phyloP scores from a whole-genome alignment of 2,888 invertebrate genomes.

The Nymphalis polychloros region DNA sequence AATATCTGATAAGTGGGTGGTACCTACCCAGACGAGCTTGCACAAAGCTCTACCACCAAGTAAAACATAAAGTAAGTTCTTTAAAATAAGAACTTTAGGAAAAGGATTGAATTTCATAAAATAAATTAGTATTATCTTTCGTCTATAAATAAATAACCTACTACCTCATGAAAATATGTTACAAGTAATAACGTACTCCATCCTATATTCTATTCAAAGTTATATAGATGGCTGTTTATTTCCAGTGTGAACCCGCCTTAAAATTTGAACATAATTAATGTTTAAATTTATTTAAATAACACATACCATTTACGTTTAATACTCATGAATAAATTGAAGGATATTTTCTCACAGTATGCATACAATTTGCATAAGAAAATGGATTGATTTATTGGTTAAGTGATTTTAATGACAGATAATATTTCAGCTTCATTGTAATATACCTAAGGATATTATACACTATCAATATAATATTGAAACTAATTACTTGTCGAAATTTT shows the following conservation, averaged over 20 bases:
- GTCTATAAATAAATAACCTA: too few relatives aligned
- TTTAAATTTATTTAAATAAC: constrained; percentile 6
- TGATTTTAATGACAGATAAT: constrained; percentile 15
- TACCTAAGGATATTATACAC: not conserved
- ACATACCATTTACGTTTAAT: not conserved
- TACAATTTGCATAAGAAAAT: constrained; percentile 15
- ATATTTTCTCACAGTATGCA: constrained; percentile 11
- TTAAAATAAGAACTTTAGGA: too few relatives aligned
- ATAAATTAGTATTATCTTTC: too few relatives aligned
- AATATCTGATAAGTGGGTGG: too few relatives aligned
- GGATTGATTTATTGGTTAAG: constrained; percentile 18
- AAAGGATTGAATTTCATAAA: too few relatives aligned
- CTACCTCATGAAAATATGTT: too few relatives aligned
- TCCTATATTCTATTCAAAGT: not conserved
- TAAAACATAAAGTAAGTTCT: too few relatives aligned
- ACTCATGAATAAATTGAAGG: constrained; percentile 9
- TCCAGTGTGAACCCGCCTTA: not conserved
- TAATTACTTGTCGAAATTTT: not conserved
- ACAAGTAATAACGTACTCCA: not conserved
- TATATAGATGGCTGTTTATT: not conserved
- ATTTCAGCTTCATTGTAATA: constrained; percentile 4
- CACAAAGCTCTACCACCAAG: too few relatives aligned
- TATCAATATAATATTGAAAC: not conserved
- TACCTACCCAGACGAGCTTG: too few relatives aligned
- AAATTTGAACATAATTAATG: constrained; percentile 1